Base-by-base conservation (phyloP, 2,113 vertebrate genomes). In the Lutjanus erythropterus region DNA sequence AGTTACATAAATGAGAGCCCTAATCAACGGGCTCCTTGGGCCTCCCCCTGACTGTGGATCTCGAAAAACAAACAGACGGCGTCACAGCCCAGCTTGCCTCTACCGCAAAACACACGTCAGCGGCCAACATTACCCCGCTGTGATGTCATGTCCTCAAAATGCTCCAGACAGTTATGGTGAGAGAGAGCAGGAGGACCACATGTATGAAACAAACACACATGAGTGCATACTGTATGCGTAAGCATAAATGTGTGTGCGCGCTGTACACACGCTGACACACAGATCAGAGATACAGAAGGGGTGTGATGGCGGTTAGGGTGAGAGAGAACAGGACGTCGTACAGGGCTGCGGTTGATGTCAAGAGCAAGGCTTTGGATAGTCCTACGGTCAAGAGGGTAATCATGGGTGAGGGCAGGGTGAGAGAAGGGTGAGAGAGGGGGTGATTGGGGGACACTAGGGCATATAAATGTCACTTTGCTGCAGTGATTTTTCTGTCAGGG, bases 71-170 rank as follows among this genome's bases (percentile, higher is more conserved):
- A 93, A 85, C 75, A 85, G 76, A 72, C 33, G 75, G 71, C 67
- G 70, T 85, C 74, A 76, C 61, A 69, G 77, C 44, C 82, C 58
- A 9, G 75, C 58, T 79, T 25, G 53, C 71, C 72, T 87, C 6
- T 7, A 84, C 88, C 88, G 31, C 88, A 86, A 78, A 85, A 64
- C 77, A 75, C 66, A 89, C 79, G 60, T 90, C 87, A 75, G 86
- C 27, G 50, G n/a, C 77, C 82, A 62, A 16, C 72, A 68, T 87
- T 78, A 74, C 66, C 76, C 50, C 25, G 15, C 64, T 73, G 77
- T 91, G 88, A 93, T 89, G 78, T 93, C 86, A 92, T 89, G 74
- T 64, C 58, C 65, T 85, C 58, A 75, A 78, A 92, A 83, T 12
- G 77, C 76, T 91, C 49, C 64, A 81, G 86, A 88, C 80, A 71